Conservation (phyloP, 2,797 vertebrate species). For the Selene dorsalis region DNA sequence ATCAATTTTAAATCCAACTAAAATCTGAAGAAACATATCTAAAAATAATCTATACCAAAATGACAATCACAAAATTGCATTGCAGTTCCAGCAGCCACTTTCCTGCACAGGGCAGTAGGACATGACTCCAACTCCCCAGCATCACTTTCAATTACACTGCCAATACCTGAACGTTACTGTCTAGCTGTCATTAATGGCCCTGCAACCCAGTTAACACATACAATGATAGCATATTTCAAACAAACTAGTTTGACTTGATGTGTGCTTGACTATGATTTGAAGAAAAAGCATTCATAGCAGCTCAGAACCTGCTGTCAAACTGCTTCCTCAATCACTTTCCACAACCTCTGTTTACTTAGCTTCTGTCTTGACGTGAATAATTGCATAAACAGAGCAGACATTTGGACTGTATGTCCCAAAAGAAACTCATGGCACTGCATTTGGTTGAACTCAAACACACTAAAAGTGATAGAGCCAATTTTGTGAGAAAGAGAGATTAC, state of each 20-base stretch:
- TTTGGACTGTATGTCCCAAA: background rate
- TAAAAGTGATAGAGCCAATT: background rate
- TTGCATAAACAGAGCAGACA: background rate
- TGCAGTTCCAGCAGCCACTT: background rate
- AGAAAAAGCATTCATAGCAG: background rate
- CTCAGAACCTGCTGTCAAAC: background rate
- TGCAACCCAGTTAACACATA: background rate
- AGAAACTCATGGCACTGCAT: background rate
- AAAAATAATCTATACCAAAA: background rate
- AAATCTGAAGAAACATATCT: background rate
- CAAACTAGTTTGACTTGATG: background rate
- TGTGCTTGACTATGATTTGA: background rate
- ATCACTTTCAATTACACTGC: too few species aligned
- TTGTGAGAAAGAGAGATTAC: background rate
- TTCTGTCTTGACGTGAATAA: background rate
- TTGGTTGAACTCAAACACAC: background rate
- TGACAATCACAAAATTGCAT: background rate
- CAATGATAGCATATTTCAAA: background rate
- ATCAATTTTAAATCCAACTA: background rate
- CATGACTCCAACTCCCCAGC: background rate
- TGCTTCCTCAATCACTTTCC: background rate
- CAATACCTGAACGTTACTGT: too few species aligned
- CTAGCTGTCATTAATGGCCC: background rate
- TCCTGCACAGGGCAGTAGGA: background rate
- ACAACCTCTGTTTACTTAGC: background rate